Percentiles rank a stretch among this genome's conserved stretches.
Conservation (phyloP, 1,140 invertebrate species). For the Drosophila sechellia region DNA sequence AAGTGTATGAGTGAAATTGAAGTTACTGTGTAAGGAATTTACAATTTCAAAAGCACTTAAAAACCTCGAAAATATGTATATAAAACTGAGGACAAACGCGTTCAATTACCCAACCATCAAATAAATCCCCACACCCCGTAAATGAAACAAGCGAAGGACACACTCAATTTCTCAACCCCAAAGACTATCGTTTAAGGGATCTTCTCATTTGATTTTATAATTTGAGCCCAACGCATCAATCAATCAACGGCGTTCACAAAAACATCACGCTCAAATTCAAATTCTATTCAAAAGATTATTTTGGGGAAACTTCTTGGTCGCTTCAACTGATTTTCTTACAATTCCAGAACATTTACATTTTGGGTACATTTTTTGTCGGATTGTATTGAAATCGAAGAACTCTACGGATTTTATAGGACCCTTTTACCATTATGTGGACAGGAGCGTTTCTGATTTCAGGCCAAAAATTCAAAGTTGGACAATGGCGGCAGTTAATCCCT, state of each 20-base stretch:
- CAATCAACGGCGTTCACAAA: constrained; percentile 28
- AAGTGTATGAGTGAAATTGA: background rate
- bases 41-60: background rate
- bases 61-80: background rate
- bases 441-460: constrained; percentile 41
- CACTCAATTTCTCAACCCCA: constrained; percentile 22
- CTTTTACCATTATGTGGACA: constrained; percentile 32
- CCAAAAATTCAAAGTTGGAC: constrained; percentile 33
- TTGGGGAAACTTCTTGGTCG: constrained; percentile 12
- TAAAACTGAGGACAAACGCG: background rate
- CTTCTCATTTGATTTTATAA: constrained; percentile 44
- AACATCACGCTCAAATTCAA: constrained; percentile 28
- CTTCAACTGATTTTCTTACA: constrained; percentile 11
- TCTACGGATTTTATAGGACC: constrained; percentile 35
- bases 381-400: constrained; percentile 32
- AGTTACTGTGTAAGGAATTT: background rate
- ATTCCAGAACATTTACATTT: constrained; percentile 35
- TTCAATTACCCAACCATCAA: constrained; percentile 11
- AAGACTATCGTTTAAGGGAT: constrained; percentile 15
- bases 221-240: constrained; percentile 31
- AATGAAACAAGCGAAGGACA: constrained; percentile 18
- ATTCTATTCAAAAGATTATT: constrained; percentile 26
- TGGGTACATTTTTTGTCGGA: constrained; percentile 25
- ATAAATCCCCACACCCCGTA: constrained; percentile 12
- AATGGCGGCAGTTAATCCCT: constrained; percentile 62